These are phyloP conservation scores for Euleptes europaea DNA, from an alignment of 2,113 vertebrate species.

Conservation along the genomic window DNA sequence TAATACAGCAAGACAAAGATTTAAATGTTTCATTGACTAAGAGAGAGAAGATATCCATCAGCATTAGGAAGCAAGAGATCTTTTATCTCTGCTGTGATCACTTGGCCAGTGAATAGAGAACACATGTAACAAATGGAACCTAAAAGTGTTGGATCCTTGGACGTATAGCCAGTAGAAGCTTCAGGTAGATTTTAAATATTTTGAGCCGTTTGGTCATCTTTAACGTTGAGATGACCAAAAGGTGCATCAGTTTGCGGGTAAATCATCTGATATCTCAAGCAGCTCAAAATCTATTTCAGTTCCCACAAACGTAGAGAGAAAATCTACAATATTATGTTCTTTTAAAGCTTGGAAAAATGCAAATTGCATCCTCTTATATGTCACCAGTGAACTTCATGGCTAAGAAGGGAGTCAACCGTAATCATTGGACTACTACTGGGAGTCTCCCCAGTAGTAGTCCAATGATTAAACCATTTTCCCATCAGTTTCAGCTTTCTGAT, in stretches of 20 bases:
- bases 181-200: neutral
- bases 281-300: neutral
- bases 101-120: neutral
- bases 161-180: neutral
- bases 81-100: neutral
- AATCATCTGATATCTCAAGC: neutral
- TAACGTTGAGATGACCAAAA: too few relatives aligned
- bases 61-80: neutral
- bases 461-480: neutral
- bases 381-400: neutral
- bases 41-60: neutral
- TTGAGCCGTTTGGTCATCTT: neutral
- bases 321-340: neutral
- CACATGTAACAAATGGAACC: neutral
- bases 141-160: neutral
- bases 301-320: neutral
- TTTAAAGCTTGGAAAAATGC: neutral
- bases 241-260: neutral
- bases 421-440: too few relatives aligned
- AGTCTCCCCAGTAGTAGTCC: too few relatives aligned
- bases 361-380: neutral
- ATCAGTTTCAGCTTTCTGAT: neutral
- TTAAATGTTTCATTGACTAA: neutral
- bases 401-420: too few relatives aligned
- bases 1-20: neutral